phyloP scores from a whole-genome alignment of 1,140 invertebrate genomes.

The Acromyrmex charruanus region DNA sequence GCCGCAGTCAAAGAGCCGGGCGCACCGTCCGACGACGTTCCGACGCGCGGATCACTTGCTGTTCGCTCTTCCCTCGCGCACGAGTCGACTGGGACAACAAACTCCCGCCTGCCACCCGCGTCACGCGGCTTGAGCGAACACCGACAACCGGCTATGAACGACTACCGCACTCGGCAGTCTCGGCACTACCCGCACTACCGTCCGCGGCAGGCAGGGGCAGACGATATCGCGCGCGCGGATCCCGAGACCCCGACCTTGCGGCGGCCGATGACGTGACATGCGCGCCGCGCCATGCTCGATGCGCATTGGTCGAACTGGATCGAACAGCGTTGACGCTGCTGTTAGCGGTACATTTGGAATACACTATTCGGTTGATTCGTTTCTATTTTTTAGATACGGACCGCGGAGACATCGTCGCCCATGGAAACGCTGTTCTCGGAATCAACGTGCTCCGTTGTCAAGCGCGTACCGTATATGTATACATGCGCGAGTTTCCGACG shows the following conservation, averaged over 20 bases:
- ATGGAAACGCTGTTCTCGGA: neutral
- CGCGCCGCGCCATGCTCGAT: constrained; percentile 37
- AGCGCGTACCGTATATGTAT: neutral
- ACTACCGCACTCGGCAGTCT: constrained; percentile 55
- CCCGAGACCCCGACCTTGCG: constrained; percentile 64
- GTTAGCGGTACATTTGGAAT: constrained; percentile 45
- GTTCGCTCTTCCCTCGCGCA: constrained; percentile 23
- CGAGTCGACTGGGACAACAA: constrained; percentile 54
- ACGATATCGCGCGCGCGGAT: constrained; percentile 63
- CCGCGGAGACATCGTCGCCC: neutral
- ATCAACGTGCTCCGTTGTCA: neutral
- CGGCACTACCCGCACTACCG: neutral
- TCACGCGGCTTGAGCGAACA: constrained; percentile 55
- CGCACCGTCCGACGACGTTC: neutral
- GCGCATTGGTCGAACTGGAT: neutral
- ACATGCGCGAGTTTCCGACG: neutral
- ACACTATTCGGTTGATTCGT: too few relatives aligned
- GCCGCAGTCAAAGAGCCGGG: neutral
- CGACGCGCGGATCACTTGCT: neutral
- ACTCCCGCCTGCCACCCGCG: constrained; percentile 25
- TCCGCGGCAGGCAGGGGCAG: constrained; percentile 45
- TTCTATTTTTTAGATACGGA: neutral
- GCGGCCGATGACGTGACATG: constrained; percentile 61
- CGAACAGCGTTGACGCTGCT: neutral
- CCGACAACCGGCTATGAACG: constrained; percentile 76